Conservation (phyloP, 2,888 invertebrate genomes). For the Pyrocoelia pectoralis region DNA sequence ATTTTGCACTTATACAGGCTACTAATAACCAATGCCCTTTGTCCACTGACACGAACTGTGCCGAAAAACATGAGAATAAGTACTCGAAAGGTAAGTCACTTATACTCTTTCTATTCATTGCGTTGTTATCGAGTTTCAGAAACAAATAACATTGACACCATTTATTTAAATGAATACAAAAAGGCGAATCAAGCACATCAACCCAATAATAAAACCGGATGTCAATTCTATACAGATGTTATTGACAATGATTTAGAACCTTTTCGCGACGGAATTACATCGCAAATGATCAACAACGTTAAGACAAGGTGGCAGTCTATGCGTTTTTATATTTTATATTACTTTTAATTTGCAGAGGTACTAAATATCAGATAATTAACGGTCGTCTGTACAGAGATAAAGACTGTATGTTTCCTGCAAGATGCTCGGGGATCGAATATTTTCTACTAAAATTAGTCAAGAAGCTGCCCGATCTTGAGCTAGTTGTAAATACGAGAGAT, state of each 20-base stretch:
- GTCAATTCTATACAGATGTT: slow-evolving; percentile 70
- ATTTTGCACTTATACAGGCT: background rate
- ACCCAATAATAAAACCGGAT: slow-evolving; percentile 67
- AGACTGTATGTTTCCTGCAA: slow-evolving; percentile 90
- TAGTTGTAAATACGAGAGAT: slow-evolving; percentile 89
- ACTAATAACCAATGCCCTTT: background rate
- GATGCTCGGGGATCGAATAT: slow-evolving; percentile 91
- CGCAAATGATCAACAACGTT: slow-evolving; percentile 69
- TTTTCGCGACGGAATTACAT: slow-evolving; percentile 77
- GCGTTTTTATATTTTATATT: background rate
- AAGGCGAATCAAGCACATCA: slow-evolving; percentile 62
- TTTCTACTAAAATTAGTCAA: slow-evolving; percentile 76
- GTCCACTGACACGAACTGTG: background rate
- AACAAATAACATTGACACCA: slow-evolving; percentile 57
- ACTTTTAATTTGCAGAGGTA: slow-evolving; percentile 63
- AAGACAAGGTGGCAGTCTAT: slow-evolving; percentile 53
- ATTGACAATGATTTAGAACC: slow-evolving; percentile 74
- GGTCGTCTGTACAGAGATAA: slow-evolving; percentile 82
- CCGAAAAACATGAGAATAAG: background rate
- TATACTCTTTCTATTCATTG: background rate
- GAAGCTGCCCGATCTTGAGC: slow-evolving; percentile 82
- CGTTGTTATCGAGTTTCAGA: slow-evolving; percentile 57
- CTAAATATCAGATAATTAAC: slow-evolving; percentile 84
- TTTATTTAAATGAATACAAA: slow-evolving; percentile 60
- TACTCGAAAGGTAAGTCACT: background rate